A percentile compares a stretch with the other conserved stretches of the same genome.
Conservation (phyloP, 1,140 invertebrate genomes). For the Drosophila tsacasi region DNA sequence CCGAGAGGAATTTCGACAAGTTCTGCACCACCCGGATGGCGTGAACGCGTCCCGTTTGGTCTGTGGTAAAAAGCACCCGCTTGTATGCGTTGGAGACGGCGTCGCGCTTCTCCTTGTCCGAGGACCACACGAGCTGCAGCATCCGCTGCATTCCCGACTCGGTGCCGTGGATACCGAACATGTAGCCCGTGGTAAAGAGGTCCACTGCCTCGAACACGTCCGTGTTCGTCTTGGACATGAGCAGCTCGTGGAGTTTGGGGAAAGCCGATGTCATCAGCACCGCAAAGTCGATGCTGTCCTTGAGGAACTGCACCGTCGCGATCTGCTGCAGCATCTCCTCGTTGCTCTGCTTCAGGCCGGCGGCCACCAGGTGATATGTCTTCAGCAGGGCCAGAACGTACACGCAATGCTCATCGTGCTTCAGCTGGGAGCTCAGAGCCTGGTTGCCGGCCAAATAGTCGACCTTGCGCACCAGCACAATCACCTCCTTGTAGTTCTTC, state of each 20-base stretch:
- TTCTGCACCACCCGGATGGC: slow-evolving; percentile 87
- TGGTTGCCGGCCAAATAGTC: slow-evolving; percentile 72
- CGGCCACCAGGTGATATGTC: slow-evolving; percentile 69
- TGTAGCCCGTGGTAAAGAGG: slow-evolving; percentile 92
- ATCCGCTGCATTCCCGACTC: slow-evolving; percentile 90
- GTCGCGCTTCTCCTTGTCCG: slow-evolving; percentile 87
- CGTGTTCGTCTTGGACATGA: slow-evolving; percentile 90
- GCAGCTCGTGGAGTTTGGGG: slow-evolving; percentile 89
- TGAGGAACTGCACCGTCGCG: slow-evolving; percentile 86
- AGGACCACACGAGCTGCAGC: slow-evolving; percentile 90
- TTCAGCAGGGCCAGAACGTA: slow-evolving; percentile 72
- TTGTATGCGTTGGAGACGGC: slow-evolving; percentile 87
- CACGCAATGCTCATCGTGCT: slow-evolving; percentile 67
- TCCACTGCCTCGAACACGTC: slow-evolving; percentile 94
- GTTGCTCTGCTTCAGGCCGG: slow-evolving; percentile 64
- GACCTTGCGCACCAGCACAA: slow-evolving; percentile 67
- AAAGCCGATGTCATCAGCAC: slow-evolving; percentile 89
- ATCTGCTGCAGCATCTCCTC: slow-evolving; percentile 86
- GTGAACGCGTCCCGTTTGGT: slow-evolving; percentile 77
- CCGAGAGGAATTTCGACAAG: slow-evolving; percentile 87
- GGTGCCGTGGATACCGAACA: slow-evolving; percentile 91
- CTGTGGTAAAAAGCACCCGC: slow-evolving; percentile 78
- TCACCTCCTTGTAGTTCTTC: slow-evolving; percentile 72
- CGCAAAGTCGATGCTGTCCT: slow-evolving; percentile 89
- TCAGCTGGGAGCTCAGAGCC: slow-evolving; percentile 48